These are phyloP conservation scores for Mylabris sibirica DNA, from an alignment of 2,888 invertebrate species.

Conservation along the genomic window DNA sequence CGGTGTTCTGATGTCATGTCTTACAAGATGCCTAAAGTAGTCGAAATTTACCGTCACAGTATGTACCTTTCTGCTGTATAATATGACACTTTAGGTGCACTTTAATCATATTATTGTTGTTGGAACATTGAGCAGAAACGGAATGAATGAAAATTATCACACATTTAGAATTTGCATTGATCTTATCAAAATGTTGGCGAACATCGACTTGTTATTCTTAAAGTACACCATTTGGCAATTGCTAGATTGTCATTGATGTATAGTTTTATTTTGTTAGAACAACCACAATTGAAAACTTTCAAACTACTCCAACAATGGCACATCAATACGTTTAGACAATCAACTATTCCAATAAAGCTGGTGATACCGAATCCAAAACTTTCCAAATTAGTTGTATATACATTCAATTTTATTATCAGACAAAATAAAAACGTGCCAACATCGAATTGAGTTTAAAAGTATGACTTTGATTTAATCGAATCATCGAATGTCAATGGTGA, in stretches of 20 bases:
- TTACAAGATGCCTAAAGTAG: not conserved
- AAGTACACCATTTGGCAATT: not conserved
- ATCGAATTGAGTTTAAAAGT: not conserved
- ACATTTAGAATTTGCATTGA: not conserved
- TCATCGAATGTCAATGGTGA: conserved; percentile 2
- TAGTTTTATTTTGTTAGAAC: conserved; percentile 3
- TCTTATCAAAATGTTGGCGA: not conserved
- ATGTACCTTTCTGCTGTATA: not conserved
- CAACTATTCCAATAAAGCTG: not conserved
- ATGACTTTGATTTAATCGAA: not conserved
- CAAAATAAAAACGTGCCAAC: not conserved
- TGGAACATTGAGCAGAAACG: not conserved
- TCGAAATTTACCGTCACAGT: not conserved
- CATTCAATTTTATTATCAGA: not conserved
- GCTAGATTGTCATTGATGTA: not conserved
- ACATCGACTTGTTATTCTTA: not conserved
- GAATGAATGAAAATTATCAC: not conserved
- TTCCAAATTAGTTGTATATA: not conserved
- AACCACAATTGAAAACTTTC: conserved; percentile 4
- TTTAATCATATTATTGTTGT: not conserved
- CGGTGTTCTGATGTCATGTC: conserved; percentile 1
- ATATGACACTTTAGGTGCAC: conserved; percentile 1
- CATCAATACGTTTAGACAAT: conserved; percentile 7
- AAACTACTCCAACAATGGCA: conserved; percentile 2
- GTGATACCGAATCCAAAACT: not conserved